Percentiles rank a stretch among this genome's conserved stretches.
Conservation (phyloP, 2,888 invertebrate species). For the Petrolisthes cinctipes region DNA sequence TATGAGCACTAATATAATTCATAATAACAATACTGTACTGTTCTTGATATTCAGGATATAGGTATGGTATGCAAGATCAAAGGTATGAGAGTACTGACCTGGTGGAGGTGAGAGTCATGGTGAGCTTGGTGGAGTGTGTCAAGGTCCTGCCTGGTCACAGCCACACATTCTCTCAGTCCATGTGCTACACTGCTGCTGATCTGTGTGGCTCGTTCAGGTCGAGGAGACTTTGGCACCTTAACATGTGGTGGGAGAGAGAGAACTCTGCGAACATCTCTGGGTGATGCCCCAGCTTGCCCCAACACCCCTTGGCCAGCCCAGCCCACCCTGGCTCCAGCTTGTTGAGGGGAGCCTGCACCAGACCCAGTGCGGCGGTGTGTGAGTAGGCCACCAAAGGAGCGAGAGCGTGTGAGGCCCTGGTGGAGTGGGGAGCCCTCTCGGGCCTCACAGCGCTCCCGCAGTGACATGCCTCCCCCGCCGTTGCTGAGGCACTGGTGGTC, state of each 20-base stretch:
- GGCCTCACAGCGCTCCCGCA: slow-evolving; percentile 55
- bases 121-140: slow-evolving; percentile 63
- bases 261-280: slow-evolving; percentile 62
- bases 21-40: too few species aligned
- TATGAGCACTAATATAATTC: too few species aligned
- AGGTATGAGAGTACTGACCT: slow-evolving; percentile 25
- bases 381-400: slow-evolving; percentile 59
- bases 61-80: neutral
- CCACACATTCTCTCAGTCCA: slow-evolving; percentile 66
- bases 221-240: slow-evolving; percentile 65
- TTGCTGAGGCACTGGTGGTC: slow-evolving; percentile 43
- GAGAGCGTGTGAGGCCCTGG: slow-evolving; percentile 59
- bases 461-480: slow-evolving; percentile 51
- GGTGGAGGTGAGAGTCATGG: slow-evolving; percentile 59
- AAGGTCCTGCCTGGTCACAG: slow-evolving; percentile 67
- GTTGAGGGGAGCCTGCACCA: slow-evolving; percentile 49
- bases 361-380: slow-evolving; percentile 53
- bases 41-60: neutral
- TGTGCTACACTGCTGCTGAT: slow-evolving; percentile 64
- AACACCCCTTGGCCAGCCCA: slow-evolving; percentile 61
- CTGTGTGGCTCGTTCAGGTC: slow-evolving; percentile 63
- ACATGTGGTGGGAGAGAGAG: slow-evolving; percentile 61
- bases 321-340: slow-evolving; percentile 45
- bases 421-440: slow-evolving; percentile 58
- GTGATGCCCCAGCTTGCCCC: slow-evolving; percentile 61